Percentiles rank a stretch among this genome's conserved stretches.
These are phyloP conservation scores for Brachypalpus laphriformis DNA, from an alignment of 2,888 invertebrate species.

Conservation along the genomic window DNA sequence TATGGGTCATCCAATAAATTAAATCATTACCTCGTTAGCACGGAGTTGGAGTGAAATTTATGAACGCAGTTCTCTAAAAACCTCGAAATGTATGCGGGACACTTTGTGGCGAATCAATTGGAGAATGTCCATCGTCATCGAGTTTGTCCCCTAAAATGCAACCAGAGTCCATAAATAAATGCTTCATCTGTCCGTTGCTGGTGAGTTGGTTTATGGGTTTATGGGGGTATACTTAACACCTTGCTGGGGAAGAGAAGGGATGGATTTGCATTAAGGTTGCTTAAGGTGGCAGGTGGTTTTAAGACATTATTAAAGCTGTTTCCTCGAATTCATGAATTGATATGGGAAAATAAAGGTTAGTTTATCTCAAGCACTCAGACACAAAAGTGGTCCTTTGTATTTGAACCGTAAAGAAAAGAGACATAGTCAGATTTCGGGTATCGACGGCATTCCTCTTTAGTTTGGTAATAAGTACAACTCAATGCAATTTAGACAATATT, in stretches of 20 bases:
- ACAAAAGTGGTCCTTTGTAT: too few relatives aligned
- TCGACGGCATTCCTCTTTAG: too few relatives aligned
- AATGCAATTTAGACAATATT: too few relatives aligned
- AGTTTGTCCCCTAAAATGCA: conserved; percentile 15
- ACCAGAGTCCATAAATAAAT: conserved; percentile 32
- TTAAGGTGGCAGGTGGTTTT: background rate
- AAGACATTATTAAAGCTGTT: too few relatives aligned
- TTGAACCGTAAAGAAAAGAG: too few relatives aligned
- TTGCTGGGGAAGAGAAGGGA: background rate
- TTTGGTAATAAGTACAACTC: too few relatives aligned
- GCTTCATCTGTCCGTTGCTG: conserved; percentile 29
- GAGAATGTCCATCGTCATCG: conserved; percentile 33
- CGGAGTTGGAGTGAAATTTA: conserved; percentile 45
- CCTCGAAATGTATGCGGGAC: conserved; percentile 24
- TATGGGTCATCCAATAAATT: conserved; percentile 79
- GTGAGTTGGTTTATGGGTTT: conserved; percentile 13
- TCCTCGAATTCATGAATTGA: too few relatives aligned
- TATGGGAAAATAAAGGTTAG: too few relatives aligned
- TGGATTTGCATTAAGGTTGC: background rate
- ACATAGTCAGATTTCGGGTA: too few relatives aligned
- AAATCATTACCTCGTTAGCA: conserved; percentile 79
- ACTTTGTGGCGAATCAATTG: conserved; percentile 54
- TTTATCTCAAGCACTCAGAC: too few relatives aligned
- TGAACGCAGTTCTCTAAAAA: conserved; percentile 49
- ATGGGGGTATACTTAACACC: conserved; percentile 13